A percentile compares a stretch with the other conserved stretches of the same genome.
Evolutionary conservation across 2,888 invertebrate genomes (phyloP).

Genomic region (Caenorhabditis zanzibari): DNA sequence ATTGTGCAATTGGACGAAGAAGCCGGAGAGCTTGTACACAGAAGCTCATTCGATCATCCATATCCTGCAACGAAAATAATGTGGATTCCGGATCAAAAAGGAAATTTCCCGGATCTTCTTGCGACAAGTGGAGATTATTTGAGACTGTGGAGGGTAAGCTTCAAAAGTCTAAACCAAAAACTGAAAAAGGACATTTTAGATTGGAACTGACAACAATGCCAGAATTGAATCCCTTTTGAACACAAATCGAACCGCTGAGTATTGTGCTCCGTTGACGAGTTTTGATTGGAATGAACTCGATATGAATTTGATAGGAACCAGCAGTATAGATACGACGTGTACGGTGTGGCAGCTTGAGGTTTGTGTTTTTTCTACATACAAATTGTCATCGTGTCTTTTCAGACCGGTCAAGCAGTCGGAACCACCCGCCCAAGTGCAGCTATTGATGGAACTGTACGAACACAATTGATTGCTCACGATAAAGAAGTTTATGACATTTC

Average conservation of each 20-base stretch:
- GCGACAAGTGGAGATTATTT: constrained; percentile 98
- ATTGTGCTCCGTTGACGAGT: constrained; percentile 98
- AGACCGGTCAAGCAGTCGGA: constrained; percentile 89
- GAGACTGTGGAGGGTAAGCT: constrained; percentile 89
- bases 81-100: constrained; percentile 84
- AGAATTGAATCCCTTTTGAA: constrained; percentile 96
- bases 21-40: constrained; percentile 96
- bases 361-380: not conserved
- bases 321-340: constrained; percentile 98
- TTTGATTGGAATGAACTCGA: constrained; percentile 99
- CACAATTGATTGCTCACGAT: constrained; percentile 98
- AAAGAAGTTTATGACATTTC: constrained; percentile 98
- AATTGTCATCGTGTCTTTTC: constrained; percentile 68
- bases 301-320: constrained; percentile 97
- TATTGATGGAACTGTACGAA: constrained; percentile 89
- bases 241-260: constrained; percentile 99
- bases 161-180: not conserved
- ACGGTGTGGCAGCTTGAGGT: constrained; percentile 98
- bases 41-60: constrained; percentile 98
- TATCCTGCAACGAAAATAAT: constrained; percentile 99
- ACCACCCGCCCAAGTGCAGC: constrained; percentile 86
- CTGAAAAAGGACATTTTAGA: constrained; percentile 14
- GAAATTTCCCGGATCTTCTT: constrained; percentile 91
- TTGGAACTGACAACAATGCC: constrained; percentile 85
- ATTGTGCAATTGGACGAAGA: constrained; percentile 98